Base-by-base conservation (phyloP, 2,888 invertebrate species). In the Drosophila kuntzei region DNA sequence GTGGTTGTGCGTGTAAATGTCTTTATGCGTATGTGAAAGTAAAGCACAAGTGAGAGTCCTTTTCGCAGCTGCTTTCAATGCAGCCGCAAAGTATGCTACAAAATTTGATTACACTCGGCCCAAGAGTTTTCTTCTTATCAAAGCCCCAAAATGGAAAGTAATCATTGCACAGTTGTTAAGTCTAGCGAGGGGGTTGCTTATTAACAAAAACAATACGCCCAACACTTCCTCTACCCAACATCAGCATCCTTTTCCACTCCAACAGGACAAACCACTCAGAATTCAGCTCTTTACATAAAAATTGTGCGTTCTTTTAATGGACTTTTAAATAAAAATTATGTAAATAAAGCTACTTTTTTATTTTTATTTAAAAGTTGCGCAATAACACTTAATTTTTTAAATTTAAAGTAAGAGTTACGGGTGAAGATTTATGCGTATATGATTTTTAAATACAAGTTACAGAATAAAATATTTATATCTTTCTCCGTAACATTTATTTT, bases 1-100 rank as follows among this genome's bases (percentile, higher is more conserved):
- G 51, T 71, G 50, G 34, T 54, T 70, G 81, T 84, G 87, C 79
- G 82, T 87, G 85, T 77, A 69, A 82, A 82, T 81, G 82, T 84
- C 85, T 84, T 74, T 43, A 76, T 73, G 57, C 22, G 25, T 37
- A 34, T 54, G 37, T 12, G 59, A 60, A 57, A 57, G 66, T 41
- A 20, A 66, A 32, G 32, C n/a, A 14, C 34, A 46, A 37, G 34
- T 44, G 55, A 57, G 29, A 53, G 51, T 72, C 41, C 59, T 77
- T 51, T 66, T 39, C 50, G 46, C 76, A 76, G 59, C 61, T 59
- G 76, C 72, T 55, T 67, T 60, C 59, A 61, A 22, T 69, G 64
- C 73, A 73, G 47, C 76, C 78, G 50, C 78, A 75, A 70, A 71
- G 58, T 62, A 50, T 50, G 57, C 59, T 55, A 58, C 49, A 54